Evolutionary conservation across 2,113 vertebrate species (phyloP).

Genomic region (Pardalotus punctatus): DNA sequence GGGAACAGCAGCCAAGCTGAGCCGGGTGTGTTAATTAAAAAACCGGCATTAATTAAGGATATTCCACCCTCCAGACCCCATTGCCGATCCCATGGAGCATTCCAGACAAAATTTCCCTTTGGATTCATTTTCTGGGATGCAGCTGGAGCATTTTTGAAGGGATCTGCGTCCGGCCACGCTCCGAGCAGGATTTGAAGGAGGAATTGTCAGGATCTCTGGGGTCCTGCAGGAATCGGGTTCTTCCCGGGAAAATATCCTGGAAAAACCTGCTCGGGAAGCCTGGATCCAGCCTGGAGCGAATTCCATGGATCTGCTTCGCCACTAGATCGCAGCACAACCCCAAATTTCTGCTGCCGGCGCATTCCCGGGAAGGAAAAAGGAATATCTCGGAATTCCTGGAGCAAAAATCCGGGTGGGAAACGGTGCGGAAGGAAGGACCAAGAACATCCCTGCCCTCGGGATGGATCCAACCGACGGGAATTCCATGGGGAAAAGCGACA

Average conservation of each 20-base stretch:
- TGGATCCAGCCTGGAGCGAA: background rate
- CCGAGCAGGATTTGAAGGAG: background rate
- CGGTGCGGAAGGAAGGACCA: background rate
- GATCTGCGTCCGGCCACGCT: background rate
- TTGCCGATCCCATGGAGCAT: background rate
- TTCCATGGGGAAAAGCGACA: fast-evolving
- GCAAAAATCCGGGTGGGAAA: background rate
- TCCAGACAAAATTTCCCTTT: fast-evolving
- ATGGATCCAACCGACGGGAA: background rate
- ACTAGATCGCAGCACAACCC: constrained; percentile 65
- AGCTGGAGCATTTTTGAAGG: background rate
- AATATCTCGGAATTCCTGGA: background rate
- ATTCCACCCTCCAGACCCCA: background rate
- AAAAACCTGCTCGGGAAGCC: background rate
- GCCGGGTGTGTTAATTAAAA: background rate
- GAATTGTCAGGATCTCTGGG: background rate
- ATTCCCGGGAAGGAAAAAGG: background rate
- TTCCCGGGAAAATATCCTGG: background rate
- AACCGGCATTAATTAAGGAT: background rate
- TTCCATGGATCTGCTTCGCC: background rate
- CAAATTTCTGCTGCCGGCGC: background rate
- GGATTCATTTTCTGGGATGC: background rate
- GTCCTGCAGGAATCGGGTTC: background rate
- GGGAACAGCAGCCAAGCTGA: background rate
- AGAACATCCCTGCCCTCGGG: background rate